Evolutionary conservation across 2,113 vertebrate genomes (phyloP).

Genomic region (Pedionomus torquatus): DNA sequence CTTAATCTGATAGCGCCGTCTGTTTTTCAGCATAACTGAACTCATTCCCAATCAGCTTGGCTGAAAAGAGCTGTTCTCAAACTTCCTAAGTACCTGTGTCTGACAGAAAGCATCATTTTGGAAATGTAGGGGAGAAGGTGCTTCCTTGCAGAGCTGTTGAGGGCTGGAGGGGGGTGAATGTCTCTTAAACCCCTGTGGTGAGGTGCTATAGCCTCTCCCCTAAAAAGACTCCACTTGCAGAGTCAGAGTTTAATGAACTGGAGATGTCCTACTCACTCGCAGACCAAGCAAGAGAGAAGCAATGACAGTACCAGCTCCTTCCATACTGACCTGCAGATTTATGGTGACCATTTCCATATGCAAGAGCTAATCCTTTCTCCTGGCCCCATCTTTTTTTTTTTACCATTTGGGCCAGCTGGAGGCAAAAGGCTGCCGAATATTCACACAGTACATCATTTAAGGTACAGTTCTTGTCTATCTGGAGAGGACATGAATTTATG

Average conservation of each 20-base stretch:
- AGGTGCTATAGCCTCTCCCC: neutral
- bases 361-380: neutral
- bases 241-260: neutral
- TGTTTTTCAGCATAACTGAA: neutral
- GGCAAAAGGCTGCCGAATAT: neutral
- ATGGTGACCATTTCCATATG: neutral
- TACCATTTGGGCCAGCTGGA: neutral
- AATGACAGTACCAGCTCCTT: neutral
- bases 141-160: neutral
- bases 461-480: neutral
- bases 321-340: neutral
- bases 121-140: accelerated
- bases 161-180: neutral
- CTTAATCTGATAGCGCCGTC: neutral
- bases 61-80: neutral
- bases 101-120: neutral
- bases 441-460: neutral
- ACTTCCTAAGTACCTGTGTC: neutral
- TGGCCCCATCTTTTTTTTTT: neutral
- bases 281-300: neutral
- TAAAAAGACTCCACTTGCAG: neutral
- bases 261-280: neutral
- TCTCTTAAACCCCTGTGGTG: neutral
- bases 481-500: neutral
- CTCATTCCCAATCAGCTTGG: neutral